Evolutionary conservation across 2,888 invertebrate species (phyloP).

Genomic region (Lumbricus terrestris): DNA sequence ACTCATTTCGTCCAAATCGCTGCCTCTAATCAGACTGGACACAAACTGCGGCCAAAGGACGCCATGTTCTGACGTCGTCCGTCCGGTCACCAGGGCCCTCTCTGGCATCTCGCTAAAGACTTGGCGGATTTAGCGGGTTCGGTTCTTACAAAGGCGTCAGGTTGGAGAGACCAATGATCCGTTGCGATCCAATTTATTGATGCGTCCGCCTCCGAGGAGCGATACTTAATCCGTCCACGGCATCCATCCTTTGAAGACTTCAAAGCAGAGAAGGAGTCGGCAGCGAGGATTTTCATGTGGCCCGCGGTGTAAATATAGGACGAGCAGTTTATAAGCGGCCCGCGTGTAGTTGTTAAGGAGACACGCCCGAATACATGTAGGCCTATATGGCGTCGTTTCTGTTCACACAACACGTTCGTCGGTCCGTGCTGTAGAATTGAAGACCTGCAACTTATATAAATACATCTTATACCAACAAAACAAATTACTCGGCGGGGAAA

Average conservation of each 20-base stretch:
- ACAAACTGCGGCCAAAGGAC: background rate
- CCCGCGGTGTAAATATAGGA: background rate
- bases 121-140: background rate
- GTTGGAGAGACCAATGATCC: background rate
- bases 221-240: background rate
- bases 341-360: background rate
- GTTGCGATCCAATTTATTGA: conserved; percentile 3
- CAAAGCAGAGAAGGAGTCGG: background rate
- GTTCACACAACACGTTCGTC: background rate
- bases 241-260: background rate
- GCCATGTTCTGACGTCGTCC: background rate
- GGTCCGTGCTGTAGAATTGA: background rate
- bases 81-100: background rate
- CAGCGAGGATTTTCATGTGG: background rate
- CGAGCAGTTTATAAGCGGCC: background rate
- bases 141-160: background rate
- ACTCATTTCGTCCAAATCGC: background rate
- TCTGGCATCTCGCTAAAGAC: background rate
- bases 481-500: conserved; percentile 3
- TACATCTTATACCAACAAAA: background rate
- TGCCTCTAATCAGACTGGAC: background rate
- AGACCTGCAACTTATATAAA: no score
- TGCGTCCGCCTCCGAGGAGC: background rate
- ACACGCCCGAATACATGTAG: no score
- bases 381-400: no score